phyloP scores from a whole-genome alignment of 2,888 invertebrate genomes.

The Abrostola triplasia region DNA sequence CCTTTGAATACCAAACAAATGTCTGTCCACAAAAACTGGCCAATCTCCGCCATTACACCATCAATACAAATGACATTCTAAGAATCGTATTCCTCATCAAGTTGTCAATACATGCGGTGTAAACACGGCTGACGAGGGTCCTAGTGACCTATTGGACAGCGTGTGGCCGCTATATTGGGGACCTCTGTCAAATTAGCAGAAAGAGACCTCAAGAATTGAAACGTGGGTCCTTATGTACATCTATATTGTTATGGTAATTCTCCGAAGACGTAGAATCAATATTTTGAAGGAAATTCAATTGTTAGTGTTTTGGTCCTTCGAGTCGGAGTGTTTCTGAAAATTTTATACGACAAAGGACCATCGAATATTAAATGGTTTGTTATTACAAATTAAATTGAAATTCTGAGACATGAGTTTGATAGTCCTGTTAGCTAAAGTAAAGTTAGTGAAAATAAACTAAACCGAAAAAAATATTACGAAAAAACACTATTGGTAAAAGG shows the following conservation, averaged over 20 bases:
- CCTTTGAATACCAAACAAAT: too few relatives aligned
- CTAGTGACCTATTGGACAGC: constrained; percentile 44
- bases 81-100: constrained; percentile 9
- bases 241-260: neutral
- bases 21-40: too few relatives aligned
- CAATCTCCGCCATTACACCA: neutral
- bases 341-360: too few relatives aligned
- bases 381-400: too few relatives aligned
- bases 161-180: constrained; percentile 40
- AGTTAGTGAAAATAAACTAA: too few relatives aligned
- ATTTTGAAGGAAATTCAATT: neutral
- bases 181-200: constrained; percentile 49
- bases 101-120: constrained; percentile 37
- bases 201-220: constrained; percentile 14
- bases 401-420: too few relatives aligned
- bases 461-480: too few relatives aligned
- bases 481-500: too few relatives aligned
- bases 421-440: too few relatives aligned
- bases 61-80: constrained; percentile 5
- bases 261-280: neutral
- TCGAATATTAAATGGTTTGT: too few relatives aligned
- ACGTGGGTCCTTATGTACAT: neutral
- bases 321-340: too few relatives aligned
- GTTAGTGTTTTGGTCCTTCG: too few relatives aligned
- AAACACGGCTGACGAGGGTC: constrained; percentile 41